Percentiles rank a stretch among this genome's conserved stretches.
Evolutionary conservation across 2,113 vertebrate genomes (phyloP).

Genomic region (Callipepla squamata): DNA sequence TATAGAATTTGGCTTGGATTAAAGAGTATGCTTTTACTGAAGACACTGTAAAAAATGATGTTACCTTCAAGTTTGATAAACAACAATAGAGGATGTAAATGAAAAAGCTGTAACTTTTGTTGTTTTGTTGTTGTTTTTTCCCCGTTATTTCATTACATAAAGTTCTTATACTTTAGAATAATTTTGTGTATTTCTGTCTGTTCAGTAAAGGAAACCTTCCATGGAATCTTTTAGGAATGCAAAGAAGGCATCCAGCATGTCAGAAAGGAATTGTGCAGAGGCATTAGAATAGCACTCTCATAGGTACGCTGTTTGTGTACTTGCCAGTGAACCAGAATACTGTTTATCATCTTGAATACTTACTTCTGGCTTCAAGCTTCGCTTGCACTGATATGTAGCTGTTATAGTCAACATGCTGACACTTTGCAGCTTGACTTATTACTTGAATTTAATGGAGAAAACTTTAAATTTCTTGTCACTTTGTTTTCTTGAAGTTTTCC

Average conservation of each 20-base stretch:
- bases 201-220: not conserved
- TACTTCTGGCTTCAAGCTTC: not conserved
- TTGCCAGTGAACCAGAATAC: not conserved
- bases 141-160: not conserved
- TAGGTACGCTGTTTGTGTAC: fast-evolving
- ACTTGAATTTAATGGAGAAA: not conserved
- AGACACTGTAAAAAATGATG: not conserved
- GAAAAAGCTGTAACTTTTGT: not conserved
- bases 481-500: not conserved
- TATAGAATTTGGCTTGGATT: not conserved
- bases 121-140: not conserved
- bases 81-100: not conserved
- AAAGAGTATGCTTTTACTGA: not conserved
- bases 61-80: not conserved
- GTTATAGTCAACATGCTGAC: not conserved
- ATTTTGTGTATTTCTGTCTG: not conserved
- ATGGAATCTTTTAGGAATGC: not conserved
- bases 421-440: not conserved
- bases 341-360: not conserved
- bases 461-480: not conserved
- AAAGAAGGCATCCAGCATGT: not conserved
- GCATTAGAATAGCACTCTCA: not conserved
- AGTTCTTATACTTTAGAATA: not conserved
- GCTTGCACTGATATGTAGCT: not conserved
- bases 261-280: not conserved